phyloP scores from a whole-genome alignment of 2,888 invertebrate species.

The Steinernema hermaphroditum region DNA sequence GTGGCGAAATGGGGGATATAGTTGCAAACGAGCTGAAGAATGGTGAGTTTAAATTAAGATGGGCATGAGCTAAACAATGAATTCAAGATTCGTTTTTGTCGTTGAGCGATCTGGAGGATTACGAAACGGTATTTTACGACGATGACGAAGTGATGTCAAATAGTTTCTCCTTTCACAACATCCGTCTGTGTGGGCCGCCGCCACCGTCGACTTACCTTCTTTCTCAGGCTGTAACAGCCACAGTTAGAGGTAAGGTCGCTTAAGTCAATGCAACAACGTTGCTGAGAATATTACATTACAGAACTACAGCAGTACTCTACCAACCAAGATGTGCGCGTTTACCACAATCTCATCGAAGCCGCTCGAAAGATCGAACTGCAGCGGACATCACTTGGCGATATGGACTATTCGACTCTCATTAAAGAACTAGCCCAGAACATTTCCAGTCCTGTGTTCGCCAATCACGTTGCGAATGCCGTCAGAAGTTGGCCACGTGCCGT shows the following conservation, averaged over 20 bases:
- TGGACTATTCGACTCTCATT: background rate
- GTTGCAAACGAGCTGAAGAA: background rate
- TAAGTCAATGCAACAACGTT: too few relatives aligned
- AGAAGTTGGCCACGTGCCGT: background rate
- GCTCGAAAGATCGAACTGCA: background rate
- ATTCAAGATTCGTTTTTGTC: background rate
- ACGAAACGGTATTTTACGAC: background rate
- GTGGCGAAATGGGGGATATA: background rate
- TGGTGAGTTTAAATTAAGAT: background rate
- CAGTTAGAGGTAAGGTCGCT: background rate
- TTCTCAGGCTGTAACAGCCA: background rate
- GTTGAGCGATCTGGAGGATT: background rate
- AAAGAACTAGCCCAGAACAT: background rate
- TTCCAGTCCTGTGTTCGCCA: background rate
- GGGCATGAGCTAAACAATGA: too few relatives aligned
- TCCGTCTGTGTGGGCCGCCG: background rate
- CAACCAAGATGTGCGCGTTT: background rate
- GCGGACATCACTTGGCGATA: background rate
- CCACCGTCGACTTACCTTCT: background rate
- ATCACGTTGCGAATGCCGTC: background rate
- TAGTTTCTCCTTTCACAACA: background rate
- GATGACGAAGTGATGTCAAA: background rate
- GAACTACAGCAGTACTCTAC: slow-evolving; percentile 11
- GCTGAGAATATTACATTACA: too few relatives aligned
- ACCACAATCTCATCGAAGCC: slow-evolving; percentile 4